Evolutionary conservation across 2,888 invertebrate species (phyloP).

Genomic region (Drosophila nr. fundita): DNA sequence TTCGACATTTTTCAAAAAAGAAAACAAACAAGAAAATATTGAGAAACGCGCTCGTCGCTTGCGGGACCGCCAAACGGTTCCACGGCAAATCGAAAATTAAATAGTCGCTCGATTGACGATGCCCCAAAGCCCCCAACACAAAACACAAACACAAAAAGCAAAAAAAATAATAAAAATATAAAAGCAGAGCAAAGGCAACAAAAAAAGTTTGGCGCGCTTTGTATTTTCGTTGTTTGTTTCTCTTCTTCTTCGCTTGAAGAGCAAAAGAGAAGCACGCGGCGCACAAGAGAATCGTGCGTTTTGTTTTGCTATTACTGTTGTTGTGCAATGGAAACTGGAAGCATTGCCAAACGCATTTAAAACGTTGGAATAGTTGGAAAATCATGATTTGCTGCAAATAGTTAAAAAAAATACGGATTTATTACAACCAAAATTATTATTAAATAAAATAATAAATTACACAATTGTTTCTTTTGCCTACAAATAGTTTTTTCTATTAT

Average conservation of each 20-base stretch:
- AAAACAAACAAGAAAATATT: constrained; percentile 7
- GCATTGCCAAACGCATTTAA: background rate
- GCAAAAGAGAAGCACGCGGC: constrained; percentile 27
- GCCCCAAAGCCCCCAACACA: constrained; percentile 51
- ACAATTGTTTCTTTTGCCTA: background rate
- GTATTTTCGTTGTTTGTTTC: constrained; percentile 45
- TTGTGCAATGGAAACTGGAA: background rate
- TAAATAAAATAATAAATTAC: background rate
- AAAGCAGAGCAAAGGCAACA: constrained; percentile 48
- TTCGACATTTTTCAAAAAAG: constrained; percentile 37
- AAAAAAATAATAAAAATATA: constrained; percentile 44
- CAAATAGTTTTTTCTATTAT: background rate
- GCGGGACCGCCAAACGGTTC: constrained; percentile 65
- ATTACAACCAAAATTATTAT: background rate
- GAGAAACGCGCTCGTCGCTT: constrained; percentile 47
- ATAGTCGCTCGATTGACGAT: constrained; percentile 63
- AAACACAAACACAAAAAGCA: constrained; percentile 23
- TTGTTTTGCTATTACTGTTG: background rate
- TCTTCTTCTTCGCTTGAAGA: constrained; percentile 51
- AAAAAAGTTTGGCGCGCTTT: constrained; percentile 69
- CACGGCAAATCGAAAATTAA: constrained; percentile 80
- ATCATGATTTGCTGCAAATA: background rate
- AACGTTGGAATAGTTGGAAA: background rate
- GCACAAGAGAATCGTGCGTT: constrained; percentile 27
- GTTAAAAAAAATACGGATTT: background rate